Evolutionary conservation across 1,140 invertebrate species (phyloP).

Genomic region (Sinella curviseta): DNA sequence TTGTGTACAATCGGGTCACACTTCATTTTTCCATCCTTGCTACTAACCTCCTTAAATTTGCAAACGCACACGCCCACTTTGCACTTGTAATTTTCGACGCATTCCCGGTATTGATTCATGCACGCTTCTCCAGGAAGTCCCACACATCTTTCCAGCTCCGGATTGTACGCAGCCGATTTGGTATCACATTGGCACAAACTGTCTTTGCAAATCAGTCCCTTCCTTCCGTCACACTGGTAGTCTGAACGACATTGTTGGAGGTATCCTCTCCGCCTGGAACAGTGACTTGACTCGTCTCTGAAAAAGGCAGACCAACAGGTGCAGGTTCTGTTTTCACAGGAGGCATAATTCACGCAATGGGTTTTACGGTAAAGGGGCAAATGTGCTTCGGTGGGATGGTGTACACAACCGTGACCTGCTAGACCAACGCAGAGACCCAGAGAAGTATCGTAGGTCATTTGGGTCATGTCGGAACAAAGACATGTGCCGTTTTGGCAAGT

Average conservation of each 20-base stretch:
- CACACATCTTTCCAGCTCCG: conserved; percentile 19
- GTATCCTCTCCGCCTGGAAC: conserved; percentile 29
- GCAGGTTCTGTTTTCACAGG: conserved; percentile 36
- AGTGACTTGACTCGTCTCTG: conserved; percentile 19
- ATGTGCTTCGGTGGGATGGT: conserved; percentile 29
- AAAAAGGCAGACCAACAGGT: conserved; percentile 35
- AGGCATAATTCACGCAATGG: conserved; percentile 31
- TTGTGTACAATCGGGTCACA: conserved; percentile 31
- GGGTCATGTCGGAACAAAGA: conserved; percentile 27
- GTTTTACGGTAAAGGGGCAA: background rate
- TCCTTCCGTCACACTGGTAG: conserved; percentile 25
- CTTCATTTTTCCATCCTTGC: conserved; percentile 18
- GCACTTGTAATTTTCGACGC: conserved; percentile 31
- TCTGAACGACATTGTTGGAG: conserved; percentile 15
- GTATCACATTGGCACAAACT: conserved; percentile 27
- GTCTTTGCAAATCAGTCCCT: conserved; percentile 31
- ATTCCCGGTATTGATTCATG: conserved; percentile 32
- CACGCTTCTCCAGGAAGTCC: conserved; percentile 32
- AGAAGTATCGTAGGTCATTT: conserved; percentile 24
- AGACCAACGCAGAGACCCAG: conserved; percentile 28
- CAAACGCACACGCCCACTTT: conserved; percentile 21
- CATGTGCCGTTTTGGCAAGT: conserved; percentile 32
- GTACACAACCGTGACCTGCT: conserved; percentile 32
- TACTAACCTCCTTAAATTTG: conserved; percentile 32
- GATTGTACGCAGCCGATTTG: conserved; percentile 26